Evolutionary conservation across 1,140 invertebrate species (phyloP).

Genomic region (Rhagoletis pomonella): DNA sequence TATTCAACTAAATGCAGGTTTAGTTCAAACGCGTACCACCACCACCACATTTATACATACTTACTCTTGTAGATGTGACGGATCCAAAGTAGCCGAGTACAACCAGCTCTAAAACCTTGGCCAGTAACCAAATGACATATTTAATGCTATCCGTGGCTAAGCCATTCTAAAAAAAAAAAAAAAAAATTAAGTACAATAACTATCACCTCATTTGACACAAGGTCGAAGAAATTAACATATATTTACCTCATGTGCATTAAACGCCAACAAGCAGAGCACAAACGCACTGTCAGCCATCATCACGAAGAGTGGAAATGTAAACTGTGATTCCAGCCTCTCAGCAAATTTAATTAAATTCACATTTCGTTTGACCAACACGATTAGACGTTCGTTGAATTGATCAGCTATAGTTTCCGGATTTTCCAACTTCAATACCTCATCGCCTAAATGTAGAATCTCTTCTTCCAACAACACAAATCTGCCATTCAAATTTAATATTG

Average conservation of each 20-base stretch:
- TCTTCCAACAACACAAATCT: constrained; percentile 61
- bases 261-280: constrained; percentile 62
- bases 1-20: too few species aligned
- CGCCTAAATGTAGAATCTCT: constrained; percentile 55
- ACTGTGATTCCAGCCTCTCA: constrained; percentile 60
- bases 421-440: constrained; percentile 54
- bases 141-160: neutral
- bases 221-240: too few species aligned
- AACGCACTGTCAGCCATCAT: constrained; percentile 64
- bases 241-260: constrained; percentile 64
- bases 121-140: neutral
- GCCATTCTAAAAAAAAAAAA: neutral
- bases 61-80: neutral
- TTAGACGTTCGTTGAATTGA: constrained; percentile 59
- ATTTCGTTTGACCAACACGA: constrained; percentile 59
- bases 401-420: constrained; percentile 57
- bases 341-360: constrained; percentile 61
- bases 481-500: constrained; percentile 63
- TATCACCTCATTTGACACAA: too few species aligned
- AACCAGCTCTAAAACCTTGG: neutral
- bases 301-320: constrained; percentile 64
- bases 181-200: neutral
- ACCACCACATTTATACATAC: neutral
- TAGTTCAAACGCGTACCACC: too few species aligned
- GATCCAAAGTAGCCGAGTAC: neutral